phyloP scores from a whole-genome alignment of 2,113 vertebrate genomes.

The Clarias magur region DNA sequence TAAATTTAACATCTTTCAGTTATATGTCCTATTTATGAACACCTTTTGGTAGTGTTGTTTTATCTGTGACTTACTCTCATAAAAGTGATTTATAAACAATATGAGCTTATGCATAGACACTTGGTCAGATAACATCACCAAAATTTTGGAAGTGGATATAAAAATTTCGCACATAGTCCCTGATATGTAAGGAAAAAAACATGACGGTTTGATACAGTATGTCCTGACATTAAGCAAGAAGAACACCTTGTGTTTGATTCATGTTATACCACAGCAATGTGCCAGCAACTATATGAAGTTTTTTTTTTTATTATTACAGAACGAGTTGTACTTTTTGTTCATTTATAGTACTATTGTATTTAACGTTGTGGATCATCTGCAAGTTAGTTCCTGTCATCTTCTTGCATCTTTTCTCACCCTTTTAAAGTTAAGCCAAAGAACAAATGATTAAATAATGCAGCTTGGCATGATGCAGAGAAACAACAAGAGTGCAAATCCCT shows the following conservation, averaged over 20 bases:
- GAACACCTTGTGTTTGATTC: too few relatives aligned
- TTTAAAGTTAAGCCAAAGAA: neutral
- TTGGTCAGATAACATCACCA: conserved; percentile 27
- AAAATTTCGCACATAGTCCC: neutral
- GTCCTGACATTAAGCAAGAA: neutral
- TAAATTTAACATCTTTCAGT: conserved; percentile 8
- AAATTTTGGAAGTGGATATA: neutral
- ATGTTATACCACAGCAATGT: neutral
- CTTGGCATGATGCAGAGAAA: neutral
- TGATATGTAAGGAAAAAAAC: neutral
- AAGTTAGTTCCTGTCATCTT: neutral
- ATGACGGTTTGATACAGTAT: neutral
- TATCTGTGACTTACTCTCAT: neutral
- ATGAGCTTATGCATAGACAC: neutral
- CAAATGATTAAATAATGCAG: neutral
- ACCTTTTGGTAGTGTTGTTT: neutral
- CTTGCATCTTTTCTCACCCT: neutral
- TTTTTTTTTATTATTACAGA: neutral
- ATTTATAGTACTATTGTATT: neutral
- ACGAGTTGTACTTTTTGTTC: neutral
- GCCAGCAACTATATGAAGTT: neutral
- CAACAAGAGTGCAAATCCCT: neutral
- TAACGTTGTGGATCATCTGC: neutral
- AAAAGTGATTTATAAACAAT: neutral
- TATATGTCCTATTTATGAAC: conserved; percentile 16